Base-by-base conservation (phyloP, 2,888 invertebrate genomes). In the Formica aserva region DNA sequence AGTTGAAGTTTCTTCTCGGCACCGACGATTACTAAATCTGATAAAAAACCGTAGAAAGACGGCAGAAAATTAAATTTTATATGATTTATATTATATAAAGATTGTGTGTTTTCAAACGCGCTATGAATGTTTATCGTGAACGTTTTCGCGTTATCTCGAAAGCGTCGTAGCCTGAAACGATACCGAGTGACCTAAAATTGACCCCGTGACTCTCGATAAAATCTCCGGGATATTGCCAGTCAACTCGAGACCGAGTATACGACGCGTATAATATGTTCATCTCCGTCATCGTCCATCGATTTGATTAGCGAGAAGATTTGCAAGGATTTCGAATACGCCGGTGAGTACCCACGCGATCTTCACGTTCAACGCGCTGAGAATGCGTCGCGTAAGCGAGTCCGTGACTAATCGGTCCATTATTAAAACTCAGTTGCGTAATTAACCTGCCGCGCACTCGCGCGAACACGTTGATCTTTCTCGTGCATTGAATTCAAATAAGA, bases 131-230 rank as follows among this genome's bases (percentile, higher is more conserved):
- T 76, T 89, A 88, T 89, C 86, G 48, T 11, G 52, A 8, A 35
- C 13, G n/a, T 75, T 65, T 83, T 65, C 18, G 78, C 48, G 35
- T 78, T 91, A 90, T 90, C 89, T 84, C 67, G 57, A 82, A 65
- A 67, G 63, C 66, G 57, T 63, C 26, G 75, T 32, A 60, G 67
- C 66, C 67, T 81, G 71, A 48, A 66, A 45, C 13, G 82, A 89
- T 90, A 91, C 86, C 89, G 69, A 83, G 29, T 83, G 91, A 91
- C 90, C 91, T 75, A 76, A 85, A 83, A 78, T 69, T 75, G 86
- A 91, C 91, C 89, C 82, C 85, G 35, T 88, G 83, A 86, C 84
- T 83, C 69, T 5, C 72, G 91, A 91, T 91, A 91, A 85, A 71
- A 55, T 11, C 48, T n/a, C 77, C 29, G 41, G 71, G 78, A 32